A percentile compares a stretch with the other conserved stretches of the same genome.
phyloP scores from a whole-genome alignment of 2,888 invertebrate species.

The Oithona nana region DNA sequence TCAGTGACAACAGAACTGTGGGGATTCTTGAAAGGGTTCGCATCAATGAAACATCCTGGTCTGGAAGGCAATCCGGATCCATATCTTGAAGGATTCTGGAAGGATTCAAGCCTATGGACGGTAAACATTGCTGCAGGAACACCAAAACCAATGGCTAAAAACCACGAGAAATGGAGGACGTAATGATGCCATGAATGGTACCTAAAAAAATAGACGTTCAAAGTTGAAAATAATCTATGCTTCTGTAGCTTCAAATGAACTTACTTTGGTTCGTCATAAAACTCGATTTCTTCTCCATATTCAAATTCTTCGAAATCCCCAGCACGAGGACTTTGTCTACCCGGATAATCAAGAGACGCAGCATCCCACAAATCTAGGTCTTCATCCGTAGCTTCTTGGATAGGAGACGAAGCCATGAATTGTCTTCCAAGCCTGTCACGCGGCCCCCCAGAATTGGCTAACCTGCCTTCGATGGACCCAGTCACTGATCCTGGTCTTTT shows the following conservation, averaged over 20 bases:
- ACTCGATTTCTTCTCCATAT: background rate
- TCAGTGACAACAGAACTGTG: background rate
- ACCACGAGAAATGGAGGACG: background rate
- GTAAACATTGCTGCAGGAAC: constrained; percentile 8
- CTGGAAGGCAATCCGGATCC: background rate
- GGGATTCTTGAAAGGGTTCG: constrained; percentile 1
- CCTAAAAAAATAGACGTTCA: too few relatives aligned
- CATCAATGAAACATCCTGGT: background rate
- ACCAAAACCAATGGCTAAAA: constrained; percentile 7
- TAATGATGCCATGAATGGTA: constrained; percentile 1
- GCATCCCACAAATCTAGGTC: constrained; percentile 3
- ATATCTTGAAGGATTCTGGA: background rate
- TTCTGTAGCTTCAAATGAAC: too few relatives aligned
- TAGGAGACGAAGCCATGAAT: background rate
- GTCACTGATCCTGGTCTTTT: background rate
- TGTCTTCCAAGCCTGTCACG: too few relatives aligned
- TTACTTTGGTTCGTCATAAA: background rate
- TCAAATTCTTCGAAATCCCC: background rate
- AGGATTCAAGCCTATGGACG: background rate
- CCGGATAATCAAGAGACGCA: constrained; percentile 9
- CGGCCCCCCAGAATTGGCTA: background rate
- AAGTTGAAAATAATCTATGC: too few relatives aligned
- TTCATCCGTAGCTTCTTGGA: background rate
- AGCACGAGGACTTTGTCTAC: background rate
- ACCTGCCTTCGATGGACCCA: constrained; percentile 3